These are phyloP conservation scores for Hypocryptadius cinnamomeus DNA, from an alignment of 2,113 vertebrate genomes.

Conservation along the genomic window DNA sequence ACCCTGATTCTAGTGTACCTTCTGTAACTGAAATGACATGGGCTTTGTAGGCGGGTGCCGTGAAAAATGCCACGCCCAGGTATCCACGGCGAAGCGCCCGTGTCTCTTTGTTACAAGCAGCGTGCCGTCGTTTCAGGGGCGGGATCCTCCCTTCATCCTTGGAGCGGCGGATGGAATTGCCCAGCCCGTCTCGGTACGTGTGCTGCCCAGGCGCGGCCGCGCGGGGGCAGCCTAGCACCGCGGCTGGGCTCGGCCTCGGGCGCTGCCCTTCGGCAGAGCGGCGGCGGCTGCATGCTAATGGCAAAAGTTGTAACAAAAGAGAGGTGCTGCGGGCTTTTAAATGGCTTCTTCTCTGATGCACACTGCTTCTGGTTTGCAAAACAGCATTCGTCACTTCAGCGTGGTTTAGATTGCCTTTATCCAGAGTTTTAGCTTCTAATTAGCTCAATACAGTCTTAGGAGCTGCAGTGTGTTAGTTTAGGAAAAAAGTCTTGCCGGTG, in stretches of 20 bases:
- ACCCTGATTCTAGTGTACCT: not conserved
- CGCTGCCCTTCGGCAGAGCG: not conserved
- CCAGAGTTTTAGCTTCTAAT: not conserved
- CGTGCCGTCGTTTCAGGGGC: rapidly evolving
- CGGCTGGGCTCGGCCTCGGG: no score
- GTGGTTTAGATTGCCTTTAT: not conserved
- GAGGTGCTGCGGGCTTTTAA: not conserved
- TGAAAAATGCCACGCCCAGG: no score
- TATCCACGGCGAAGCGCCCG: not conserved
- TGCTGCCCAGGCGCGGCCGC: rapidly evolving
- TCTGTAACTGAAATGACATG: not conserved
- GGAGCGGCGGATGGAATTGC: rapidly evolving
- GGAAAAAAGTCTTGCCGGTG: not conserved
- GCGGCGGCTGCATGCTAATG: not conserved
- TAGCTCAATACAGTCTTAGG: not conserved
- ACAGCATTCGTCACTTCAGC: not conserved
- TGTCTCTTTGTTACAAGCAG: not conserved
- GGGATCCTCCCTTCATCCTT: rapidly evolving
- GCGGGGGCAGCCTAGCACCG: not conserved
- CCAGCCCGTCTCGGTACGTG: rapidly evolving
- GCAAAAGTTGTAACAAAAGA: not conserved
- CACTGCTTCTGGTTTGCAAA: not conserved
- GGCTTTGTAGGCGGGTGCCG: not conserved
- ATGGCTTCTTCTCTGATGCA: not conserved
- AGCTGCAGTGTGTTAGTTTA: not conserved